phyloP scores from a whole-genome alignment of 2,113 vertebrate species.

The Larimichthys crocea region DNA sequence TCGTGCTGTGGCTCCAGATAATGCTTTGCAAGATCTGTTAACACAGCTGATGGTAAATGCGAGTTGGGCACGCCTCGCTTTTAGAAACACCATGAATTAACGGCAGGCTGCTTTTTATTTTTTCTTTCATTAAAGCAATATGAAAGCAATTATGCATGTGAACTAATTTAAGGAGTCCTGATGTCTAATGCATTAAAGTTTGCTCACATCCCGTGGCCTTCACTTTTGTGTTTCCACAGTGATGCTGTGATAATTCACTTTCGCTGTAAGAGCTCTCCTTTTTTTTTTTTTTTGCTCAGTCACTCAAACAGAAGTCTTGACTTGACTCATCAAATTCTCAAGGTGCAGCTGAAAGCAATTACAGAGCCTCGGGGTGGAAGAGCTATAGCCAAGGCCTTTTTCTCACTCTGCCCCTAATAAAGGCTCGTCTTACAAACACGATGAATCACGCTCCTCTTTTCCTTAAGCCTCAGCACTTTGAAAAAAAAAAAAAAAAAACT shows the following conservation, averaged over 20 bases:
- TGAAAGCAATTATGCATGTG: conserved; percentile 51
- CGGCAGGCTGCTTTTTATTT: conserved; percentile 11
- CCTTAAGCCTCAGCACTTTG: conserved; percentile 75
- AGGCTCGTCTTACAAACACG: conserved; percentile 77
- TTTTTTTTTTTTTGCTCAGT: conserved; percentile 65
- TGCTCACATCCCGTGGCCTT: conserved; percentile 36
- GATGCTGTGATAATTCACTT: conserved; percentile 67
- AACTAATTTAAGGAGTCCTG: conserved; percentile 43
- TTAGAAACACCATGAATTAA: conserved; percentile 37
- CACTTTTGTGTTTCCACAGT: conserved; percentile 44
- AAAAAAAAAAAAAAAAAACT: conserved; percentile 24
- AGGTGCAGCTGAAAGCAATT: conserved; percentile 81
- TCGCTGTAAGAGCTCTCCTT: conserved; percentile 39
- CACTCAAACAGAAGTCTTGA: conserved; percentile 72
- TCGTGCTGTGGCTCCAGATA: conserved; percentile 1
- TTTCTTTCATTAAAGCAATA: conserved; percentile 42
- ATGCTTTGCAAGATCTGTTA: not conserved
- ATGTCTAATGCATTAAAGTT: conserved; percentile 46
- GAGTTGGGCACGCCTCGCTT: not conserved
- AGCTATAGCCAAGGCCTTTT: conserved; percentile 61
- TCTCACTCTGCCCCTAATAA: conserved; percentile 66
- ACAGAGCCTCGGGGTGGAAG: conserved; percentile 65
- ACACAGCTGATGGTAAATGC: not conserved
- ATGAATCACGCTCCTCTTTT: conserved; percentile 76
- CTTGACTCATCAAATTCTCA: conserved; percentile 80